phyloP scores from a whole-genome alignment of 2,113 vertebrate genomes.

The Cygnus atratus region DNA sequence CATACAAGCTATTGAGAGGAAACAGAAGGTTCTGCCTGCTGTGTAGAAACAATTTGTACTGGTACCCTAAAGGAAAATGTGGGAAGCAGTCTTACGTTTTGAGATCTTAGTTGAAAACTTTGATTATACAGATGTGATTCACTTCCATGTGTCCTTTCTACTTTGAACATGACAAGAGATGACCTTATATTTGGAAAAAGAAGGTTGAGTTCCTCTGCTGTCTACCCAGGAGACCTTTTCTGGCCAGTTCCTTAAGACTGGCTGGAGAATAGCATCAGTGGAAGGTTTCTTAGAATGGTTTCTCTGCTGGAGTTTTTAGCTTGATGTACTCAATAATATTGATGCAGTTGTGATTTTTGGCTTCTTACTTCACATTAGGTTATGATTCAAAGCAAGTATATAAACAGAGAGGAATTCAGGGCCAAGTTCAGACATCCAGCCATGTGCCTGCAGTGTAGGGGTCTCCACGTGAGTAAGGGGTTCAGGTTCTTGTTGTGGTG shows the following conservation, averaged over 20 bases:
- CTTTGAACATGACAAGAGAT: background rate
- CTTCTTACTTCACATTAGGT: background rate
- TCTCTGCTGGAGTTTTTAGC: background rate
- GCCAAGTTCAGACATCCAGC: background rate
- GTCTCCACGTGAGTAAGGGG: background rate
- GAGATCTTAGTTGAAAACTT: background rate
- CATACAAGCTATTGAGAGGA: background rate
- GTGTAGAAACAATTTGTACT: background rate
- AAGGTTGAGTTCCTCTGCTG: background rate
- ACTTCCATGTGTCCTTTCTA: background rate
- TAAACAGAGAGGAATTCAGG: background rate
- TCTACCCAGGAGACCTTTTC: background rate
- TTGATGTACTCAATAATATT: background rate
- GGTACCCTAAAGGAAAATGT: conserved; percentile 6
- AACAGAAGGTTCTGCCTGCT: background rate
- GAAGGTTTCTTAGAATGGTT: background rate
- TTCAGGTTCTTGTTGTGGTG: background rate
- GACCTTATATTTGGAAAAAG: background rate
- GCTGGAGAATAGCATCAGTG: background rate
- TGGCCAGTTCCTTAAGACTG: background rate
- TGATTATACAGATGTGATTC: background rate
- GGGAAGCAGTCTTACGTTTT: background rate
- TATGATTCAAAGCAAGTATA: background rate
- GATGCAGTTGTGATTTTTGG: background rate
- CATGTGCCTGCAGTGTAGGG: background rate